These are phyloP conservation scores for Drosophila baimaii DNA, from an alignment of 1,140 invertebrate genomes.

Conservation along the genomic window DNA sequence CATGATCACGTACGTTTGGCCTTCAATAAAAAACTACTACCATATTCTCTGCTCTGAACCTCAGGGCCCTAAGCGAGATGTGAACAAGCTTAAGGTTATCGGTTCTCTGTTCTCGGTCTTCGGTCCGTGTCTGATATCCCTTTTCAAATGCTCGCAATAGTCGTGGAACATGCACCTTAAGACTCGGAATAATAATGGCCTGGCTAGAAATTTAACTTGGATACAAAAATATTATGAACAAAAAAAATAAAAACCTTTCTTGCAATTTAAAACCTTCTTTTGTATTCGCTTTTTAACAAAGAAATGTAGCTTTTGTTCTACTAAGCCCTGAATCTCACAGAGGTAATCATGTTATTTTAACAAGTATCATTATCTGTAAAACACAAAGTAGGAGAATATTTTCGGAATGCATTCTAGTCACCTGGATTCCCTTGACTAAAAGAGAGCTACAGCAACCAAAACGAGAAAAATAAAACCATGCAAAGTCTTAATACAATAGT, in stretches of 20 bases:
- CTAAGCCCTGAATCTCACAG: neutral
- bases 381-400: no score
- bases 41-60: constrained; percentile 84
- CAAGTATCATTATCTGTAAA: neutral
- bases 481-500: neutral
- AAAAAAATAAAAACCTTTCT: no score
- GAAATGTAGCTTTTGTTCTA: no score
- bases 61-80: constrained; percentile 43
- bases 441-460: constrained; percentile 11
- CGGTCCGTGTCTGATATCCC: constrained; percentile 3
- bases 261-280: no score
- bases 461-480: constrained; percentile 4
- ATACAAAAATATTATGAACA: neutral
- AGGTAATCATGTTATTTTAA: neutral
- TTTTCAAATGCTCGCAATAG: neutral
- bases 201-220: neutral
- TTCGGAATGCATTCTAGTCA: neutral
- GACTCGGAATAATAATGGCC: neutral
- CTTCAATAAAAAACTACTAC: constrained; percentile 84
- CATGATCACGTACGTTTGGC: constrained; percentile 24
- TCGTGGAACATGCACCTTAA: neutral
- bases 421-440: constrained; percentile 3
- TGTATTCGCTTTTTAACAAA: no score
- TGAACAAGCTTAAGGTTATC: constrained; percentile 10
- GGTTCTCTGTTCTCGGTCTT: neutral